Conservation (phyloP, 2,797 vertebrate species). For the Tachyglossus aculeatus region DNA sequence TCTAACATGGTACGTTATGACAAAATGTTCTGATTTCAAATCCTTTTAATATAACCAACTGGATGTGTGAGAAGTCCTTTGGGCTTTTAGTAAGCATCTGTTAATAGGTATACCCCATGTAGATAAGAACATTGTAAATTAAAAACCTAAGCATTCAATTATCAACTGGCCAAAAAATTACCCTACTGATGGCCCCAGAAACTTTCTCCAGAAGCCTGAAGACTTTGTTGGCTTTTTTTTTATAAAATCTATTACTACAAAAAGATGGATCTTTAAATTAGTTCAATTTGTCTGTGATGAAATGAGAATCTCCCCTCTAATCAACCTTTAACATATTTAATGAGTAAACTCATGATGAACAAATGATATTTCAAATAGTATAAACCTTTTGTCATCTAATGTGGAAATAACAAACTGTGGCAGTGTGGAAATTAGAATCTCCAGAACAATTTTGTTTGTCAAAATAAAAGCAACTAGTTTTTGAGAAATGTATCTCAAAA, state of each 20-base stretch:
- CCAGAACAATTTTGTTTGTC: not conserved
- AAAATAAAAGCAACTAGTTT: constrained; percentile 27
- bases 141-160: too few relatives aligned
- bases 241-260: not conserved
- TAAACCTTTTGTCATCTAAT: not conserved
- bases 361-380: constrained; percentile 21
- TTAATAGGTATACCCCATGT: too few relatives aligned
- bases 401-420: constrained; percentile 32
- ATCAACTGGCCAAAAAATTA: not conserved
- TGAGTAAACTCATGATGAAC: not conserved
- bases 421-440: not conserved
- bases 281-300: not conserved
- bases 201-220: not conserved
- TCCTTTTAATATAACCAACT: too few relatives aligned
- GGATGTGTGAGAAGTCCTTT: too few relatives aligned
- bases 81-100: too few relatives aligned
- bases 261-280: too few relatives aligned
- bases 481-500: constrained; percentile 13
- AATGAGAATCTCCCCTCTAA: constrained; percentile 24
- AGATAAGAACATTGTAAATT: too few relatives aligned
- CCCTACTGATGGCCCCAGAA: not conserved
- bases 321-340: constrained; percentile 31
- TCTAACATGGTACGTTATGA: too few relatives aligned
- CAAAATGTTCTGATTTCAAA: too few relatives aligned
- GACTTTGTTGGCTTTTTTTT: not conserved